Conservation (phyloP, 2,888 invertebrate genomes). For the Ceriagrion tenellum region DNA sequence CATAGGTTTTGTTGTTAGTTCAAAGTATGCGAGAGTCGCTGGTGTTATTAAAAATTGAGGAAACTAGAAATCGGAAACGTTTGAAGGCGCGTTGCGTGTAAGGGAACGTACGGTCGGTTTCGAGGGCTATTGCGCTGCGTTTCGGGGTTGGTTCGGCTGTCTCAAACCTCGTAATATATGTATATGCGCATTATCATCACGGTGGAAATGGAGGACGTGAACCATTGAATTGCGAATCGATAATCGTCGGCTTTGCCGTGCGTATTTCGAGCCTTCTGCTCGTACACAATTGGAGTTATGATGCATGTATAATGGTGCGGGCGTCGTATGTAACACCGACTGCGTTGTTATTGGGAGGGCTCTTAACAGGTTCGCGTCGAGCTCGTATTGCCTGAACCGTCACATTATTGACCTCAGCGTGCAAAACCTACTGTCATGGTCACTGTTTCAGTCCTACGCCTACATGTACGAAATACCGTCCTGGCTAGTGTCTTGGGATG, state of each 20-base stretch:
- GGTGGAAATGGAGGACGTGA: background rate
- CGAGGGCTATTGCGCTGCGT: no score
- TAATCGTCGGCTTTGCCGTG: background rate
- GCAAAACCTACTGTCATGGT: background rate
- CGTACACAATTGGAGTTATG: background rate
- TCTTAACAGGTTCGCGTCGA: background rate
- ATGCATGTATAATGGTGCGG: conserved; percentile 18
- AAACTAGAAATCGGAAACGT: no score
- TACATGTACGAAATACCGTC: no score
- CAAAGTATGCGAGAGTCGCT: no score
- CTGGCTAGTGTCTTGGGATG: no score
- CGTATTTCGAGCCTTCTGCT: background rate
- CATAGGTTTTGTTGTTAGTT: no score
- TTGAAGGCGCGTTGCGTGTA: no score
- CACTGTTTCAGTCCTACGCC: no score
- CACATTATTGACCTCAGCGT: background rate
- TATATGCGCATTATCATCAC: background rate
- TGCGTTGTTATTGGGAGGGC: background rate
- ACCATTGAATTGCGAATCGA: background rate
- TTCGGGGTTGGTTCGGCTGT: no score
- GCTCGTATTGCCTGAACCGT: background rate
- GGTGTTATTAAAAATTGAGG: no score
- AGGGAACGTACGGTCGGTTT: no score
- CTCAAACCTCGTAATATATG: no score
- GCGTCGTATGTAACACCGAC: conserved; percentile 5